Base-by-base conservation (phyloP, 2,888 invertebrate genomes). In the Morpho deidamia region DNA sequence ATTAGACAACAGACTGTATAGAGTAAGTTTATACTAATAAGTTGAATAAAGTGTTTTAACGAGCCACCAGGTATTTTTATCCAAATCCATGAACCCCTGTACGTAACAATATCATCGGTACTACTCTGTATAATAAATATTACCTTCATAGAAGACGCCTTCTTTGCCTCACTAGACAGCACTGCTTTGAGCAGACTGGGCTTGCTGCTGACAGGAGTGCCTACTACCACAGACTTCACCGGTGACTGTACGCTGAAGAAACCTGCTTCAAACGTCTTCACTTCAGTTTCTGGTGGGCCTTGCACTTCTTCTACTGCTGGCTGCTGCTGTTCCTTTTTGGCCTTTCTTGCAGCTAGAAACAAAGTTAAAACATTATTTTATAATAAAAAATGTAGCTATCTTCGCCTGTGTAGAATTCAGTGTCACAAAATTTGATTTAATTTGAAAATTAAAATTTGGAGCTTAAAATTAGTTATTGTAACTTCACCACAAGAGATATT, bases 161-260 rank as follows among this genome's bases (percentile, higher is more conserved):
- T 89, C 55, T 80, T 77, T 0, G 87, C 83, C 55, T 89, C 89
- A 8, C 73, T 86, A 23, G 83, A 83, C 14, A 89, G 67, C 32
- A 90, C 87, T 0, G 75, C 69, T 56, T 80, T 81, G 33, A 85
- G 60, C 59, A 89, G 53, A 8, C 63, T 75, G 14, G 53, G 46
- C 23, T 56, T 55, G 35, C 11, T n/a, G 34, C 23, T 48, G 7
- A 43, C 7, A 1, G 65, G 60, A 5, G 71, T 50, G 11, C 53
- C 48, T 3, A 68, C 66, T 2, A 69, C 62, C 2, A 63, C 37
- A 1, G 61, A 60, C 10, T 76, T 78, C n/a, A 83, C 74, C 3
- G 90, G 90, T 0, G 90, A 89, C 39, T 62, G 65, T 40, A 90
- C 81, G 54, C 68, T 62, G 75, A 90, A 90, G 76, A 90, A 90